Percentiles rank a stretch among this genome's conserved stretches.
These are phyloP conservation scores for Patella vulgata DNA, from an alignment of 1,140 invertebrate species.

Conservation along the genomic window DNA sequence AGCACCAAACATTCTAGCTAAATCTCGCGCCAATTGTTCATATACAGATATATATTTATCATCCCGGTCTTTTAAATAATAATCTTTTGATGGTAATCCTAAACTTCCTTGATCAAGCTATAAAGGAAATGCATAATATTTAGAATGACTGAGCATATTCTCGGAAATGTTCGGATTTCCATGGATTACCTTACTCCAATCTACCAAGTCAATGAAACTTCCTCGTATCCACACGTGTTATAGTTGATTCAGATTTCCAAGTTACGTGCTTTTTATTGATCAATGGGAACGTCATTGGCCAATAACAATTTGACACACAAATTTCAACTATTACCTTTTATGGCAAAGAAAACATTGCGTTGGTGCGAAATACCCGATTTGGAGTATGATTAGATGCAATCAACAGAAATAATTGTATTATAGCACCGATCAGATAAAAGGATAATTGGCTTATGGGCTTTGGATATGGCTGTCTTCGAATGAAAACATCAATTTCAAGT, in stretches of 20 bases:
- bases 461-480: too few species aligned
- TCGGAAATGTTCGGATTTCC: not conserved
- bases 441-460: too few species aligned
- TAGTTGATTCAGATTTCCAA: too few species aligned
- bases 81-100: constrained; percentile 80
- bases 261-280: too few species aligned
- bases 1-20: constrained; percentile 76
- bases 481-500: too few species aligned
- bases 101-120: constrained; percentile 71
- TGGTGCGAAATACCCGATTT: too few species aligned
- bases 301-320: not conserved
- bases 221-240: constrained; percentile 4
- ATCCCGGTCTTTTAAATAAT: constrained; percentile 83
- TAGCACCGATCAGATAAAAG: too few species aligned
- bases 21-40: constrained; percentile 80
- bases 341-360: not conserved
- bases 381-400: too few species aligned
- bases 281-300: too few species aligned
- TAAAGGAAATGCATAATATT: not conserved
- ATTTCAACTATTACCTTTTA: not conserved
- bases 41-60: constrained; percentile 78
- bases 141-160: not conserved
- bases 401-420: too few species aligned
- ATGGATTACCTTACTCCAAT: constrained; percentile 69
- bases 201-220: not conserved